Conservation (phyloP, 2,888 invertebrate genomes). For the Griposia aprilina region DNA sequence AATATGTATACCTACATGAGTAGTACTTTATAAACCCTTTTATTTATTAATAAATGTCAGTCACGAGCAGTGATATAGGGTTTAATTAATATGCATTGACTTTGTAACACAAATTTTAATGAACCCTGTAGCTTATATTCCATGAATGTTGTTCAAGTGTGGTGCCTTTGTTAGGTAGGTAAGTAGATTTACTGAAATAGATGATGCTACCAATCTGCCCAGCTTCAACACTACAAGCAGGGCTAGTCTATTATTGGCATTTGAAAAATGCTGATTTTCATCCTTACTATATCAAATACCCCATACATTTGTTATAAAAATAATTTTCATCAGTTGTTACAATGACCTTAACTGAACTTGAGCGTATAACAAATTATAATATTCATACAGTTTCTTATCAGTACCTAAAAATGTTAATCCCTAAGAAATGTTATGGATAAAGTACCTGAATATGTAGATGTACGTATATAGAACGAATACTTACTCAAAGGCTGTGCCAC, state of each 20-base stretch:
- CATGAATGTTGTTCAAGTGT: neutral
- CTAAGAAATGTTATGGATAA: conserved; percentile 19
- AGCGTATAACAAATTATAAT: neutral
- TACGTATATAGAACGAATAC: conserved; percentile 30
- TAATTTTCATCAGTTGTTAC: neutral
- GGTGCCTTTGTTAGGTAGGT: neutral
- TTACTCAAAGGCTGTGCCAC: conserved; percentile 40
- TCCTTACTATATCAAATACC: neutral
- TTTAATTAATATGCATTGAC: neutral
- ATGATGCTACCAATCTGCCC: neutral
- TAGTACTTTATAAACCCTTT: neutral
- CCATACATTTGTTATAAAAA: neutral
- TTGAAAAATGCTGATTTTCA: neutral
- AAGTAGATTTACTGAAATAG: neutral
- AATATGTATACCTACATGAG: neutral
- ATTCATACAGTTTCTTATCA: neutral
- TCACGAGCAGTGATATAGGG: neutral
- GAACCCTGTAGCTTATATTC: neutral
- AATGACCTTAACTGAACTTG: conserved; percentile 2
- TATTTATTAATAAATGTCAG: neutral
- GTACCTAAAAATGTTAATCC: neutral
- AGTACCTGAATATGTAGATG: conserved; percentile 35
- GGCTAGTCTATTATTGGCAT: neutral
- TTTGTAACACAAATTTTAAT: neutral
- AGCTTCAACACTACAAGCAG: neutral